Evolutionary conservation across 2,888 invertebrate genomes (phyloP).

Genomic region (Celastrina argiolus): DNA sequence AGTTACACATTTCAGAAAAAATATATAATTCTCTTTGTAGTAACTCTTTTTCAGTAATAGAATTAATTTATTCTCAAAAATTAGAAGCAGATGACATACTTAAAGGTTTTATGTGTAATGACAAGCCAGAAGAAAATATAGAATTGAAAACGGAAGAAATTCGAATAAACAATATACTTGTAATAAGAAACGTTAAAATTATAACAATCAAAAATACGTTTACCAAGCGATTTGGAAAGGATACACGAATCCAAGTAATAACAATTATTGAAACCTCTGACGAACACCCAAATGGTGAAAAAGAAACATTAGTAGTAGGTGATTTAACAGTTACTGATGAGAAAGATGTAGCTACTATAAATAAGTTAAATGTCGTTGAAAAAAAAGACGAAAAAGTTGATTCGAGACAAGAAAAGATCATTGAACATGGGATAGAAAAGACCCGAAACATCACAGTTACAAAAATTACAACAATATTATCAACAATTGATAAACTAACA

Average conservation of each 20-base stretch:
- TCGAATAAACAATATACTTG: constrained; percentile 27
- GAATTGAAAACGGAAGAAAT: constrained; percentile 33
- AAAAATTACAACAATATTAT: constrained; percentile 19
- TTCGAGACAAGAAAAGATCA: constrained; percentile 27
- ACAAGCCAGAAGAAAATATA: constrained; percentile 36
- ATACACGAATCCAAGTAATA: constrained; percentile 36
- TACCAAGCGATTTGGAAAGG: constrained; percentile 30
- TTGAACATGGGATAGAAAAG: constrained; percentile 26
- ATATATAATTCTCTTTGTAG: constrained; percentile 22
- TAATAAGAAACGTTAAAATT: constrained; percentile 35
- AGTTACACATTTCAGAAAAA: constrained; percentile 18
- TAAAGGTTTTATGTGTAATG: constrained; percentile 29
- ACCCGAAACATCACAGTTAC: constrained; percentile 19
- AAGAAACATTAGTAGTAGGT: constrained; percentile 30
- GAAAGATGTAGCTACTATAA: constrained; percentile 28
- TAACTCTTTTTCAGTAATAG: constrained; percentile 30
- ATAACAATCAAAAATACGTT: constrained; percentile 36
- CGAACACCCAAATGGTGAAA: constrained; percentile 34
- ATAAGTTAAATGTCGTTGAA: constrained; percentile 32
- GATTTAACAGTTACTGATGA: constrained; percentile 35
- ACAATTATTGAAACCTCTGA: constrained; percentile 35
- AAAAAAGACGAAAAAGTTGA: constrained; percentile 25
- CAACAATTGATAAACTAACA: constrained; percentile 22
- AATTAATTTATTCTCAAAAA: constrained; percentile 32
- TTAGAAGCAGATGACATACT: constrained; percentile 32